Percentiles rank a stretch among this genome's conserved stretches.
Evolutionary conservation across 2,797 vertebrate species (phyloP).

Genomic region (Sebastes nivosus): DNA sequence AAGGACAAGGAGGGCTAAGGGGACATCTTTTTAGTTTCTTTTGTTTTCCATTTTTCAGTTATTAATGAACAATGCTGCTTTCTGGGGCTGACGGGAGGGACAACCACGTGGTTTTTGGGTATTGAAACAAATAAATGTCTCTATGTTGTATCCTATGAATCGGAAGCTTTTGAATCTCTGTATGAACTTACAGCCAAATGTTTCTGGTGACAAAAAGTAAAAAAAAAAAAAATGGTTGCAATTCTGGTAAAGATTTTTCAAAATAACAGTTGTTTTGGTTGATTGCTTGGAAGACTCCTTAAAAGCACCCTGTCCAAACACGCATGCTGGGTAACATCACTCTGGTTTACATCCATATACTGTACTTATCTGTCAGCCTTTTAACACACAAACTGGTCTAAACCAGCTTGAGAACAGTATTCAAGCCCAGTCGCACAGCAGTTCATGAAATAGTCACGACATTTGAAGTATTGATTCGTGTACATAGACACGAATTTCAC

Average conservation of each 20-base stretch:
- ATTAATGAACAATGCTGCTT: constrained; percentile 76
- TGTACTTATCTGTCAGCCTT: not conserved
- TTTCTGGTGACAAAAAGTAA: constrained; percentile 66
- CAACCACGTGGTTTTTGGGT: constrained; percentile 47
- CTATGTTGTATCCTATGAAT: constrained; percentile 76
- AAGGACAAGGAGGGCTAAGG: constrained; percentile 8
- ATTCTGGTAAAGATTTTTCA: constrained; percentile 66
- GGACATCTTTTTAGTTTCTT: constrained; percentile 38
- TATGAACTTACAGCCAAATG: constrained; percentile 76
- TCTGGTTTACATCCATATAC: not conserved
- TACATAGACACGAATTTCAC: too few relatives aligned
- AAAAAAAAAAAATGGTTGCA: constrained; percentile 57
- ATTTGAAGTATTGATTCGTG: too few relatives aligned
- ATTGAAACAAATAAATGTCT: constrained; percentile 76
- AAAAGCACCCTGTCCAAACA: constrained; percentile 4
- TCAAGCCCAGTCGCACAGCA: not conserved
- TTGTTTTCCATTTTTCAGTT: constrained; percentile 48
- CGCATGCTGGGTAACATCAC: constrained; percentile 50
- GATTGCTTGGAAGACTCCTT: constrained; percentile 38
- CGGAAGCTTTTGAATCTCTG: constrained; percentile 73
- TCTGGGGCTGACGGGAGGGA: constrained; percentile 56
- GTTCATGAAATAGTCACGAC: too few relatives aligned
- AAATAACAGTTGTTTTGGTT: constrained; percentile 39
- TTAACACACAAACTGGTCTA: not conserved
- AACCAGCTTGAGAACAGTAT: not conserved